Evolutionary conservation across 2,888 invertebrate genomes (phyloP).

Genomic region (Aphodius sticticus): DNA sequence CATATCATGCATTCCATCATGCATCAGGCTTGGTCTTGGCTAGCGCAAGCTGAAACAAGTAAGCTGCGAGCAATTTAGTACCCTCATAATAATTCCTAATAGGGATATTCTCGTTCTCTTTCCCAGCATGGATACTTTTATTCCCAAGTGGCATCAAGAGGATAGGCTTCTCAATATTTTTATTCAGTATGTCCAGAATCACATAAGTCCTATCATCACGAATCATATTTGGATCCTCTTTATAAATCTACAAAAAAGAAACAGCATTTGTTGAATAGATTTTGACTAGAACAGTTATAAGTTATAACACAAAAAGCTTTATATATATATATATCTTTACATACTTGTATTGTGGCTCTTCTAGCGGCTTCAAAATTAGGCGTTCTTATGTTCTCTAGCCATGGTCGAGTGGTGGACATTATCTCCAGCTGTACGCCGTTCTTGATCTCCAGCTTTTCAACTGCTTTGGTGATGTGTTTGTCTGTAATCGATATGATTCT

Average conservation of each 20-base stretch:
- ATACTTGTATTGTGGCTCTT: slow-evolving; percentile 59
- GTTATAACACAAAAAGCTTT: slow-evolving; percentile 10
- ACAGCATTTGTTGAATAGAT: slow-evolving; percentile 7
- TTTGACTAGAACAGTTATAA: neutral
- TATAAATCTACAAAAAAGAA: slow-evolving; percentile 55
- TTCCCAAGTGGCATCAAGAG: slow-evolving; percentile 57
- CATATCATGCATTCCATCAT: neutral
- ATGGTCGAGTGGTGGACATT: slow-evolving; percentile 53
- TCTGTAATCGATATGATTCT: slow-evolving; percentile 43
- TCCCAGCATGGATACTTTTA: slow-evolving; percentile 53
- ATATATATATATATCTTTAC: neutral
- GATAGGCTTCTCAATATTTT: slow-evolving; percentile 56
- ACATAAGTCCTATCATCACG: slow-evolving; percentile 57
- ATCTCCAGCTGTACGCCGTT: slow-evolving; percentile 53
- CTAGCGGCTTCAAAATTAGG: slow-evolving; percentile 58
- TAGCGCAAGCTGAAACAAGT: slow-evolving; percentile 54
- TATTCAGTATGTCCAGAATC: slow-evolving; percentile 56
- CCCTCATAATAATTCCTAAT: slow-evolving; percentile 58
- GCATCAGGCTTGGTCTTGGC: neutral
- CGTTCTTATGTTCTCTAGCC: slow-evolving; percentile 57
- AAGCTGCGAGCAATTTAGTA: slow-evolving; percentile 60
- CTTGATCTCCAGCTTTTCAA: slow-evolving; percentile 52
- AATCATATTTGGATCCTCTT: slow-evolving; percentile 60
- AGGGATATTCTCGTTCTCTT: slow-evolving; percentile 58
- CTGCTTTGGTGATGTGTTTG: slow-evolving; percentile 49